Evolutionary conservation across 2,113 vertebrate genomes (phyloP), one percentile per base, ranked within the genome.

Genomic region (Australoheros scitulus): DNA sequence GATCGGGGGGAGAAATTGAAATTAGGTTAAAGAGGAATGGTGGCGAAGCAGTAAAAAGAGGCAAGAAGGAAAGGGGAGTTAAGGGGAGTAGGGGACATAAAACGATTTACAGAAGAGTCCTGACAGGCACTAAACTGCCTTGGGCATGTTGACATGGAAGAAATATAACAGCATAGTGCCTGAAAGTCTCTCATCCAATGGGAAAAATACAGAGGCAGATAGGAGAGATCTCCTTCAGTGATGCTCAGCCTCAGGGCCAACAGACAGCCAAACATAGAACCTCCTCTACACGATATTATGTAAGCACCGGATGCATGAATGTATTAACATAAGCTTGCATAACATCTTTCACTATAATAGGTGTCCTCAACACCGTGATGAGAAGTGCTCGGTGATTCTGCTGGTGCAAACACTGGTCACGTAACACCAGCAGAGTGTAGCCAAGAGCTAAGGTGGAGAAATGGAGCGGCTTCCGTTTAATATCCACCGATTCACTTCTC

Each of bases 181-280:
- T 81, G 77, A 81, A 83, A 75, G 82, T 24, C 75, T 20, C 61
- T 83, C 63, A 47, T 41, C 41, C 79, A n/a, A 76, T 84, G 83
- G 86, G 81, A 91, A 61, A 87, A 84, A 82, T n/a, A 79, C 59
- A 84, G 80, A 56, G 72, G 64, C 74, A 77, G 85, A 84, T 18
- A 24, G 78, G 50, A 82, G 82, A 86, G 83, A 50, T 58, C 65
- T 89, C 81, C 61, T 36, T 79, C 3, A 10, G 70, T 79, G 79
- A 83, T 77, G 84, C 85, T 84, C 82, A 82, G 81, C 91, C 83
- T 89, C 81, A 20, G 82, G 84, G 72, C 84, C 79, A 61, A 80
- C 82, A 86, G 87, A 82, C 36, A 68, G 76, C 87, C 86, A 93
- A 93, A 91, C 88, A 92, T 90, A 93, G 90, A 93, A 86, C 86